Evolutionary conservation across 2,113 vertebrate genomes (phyloP), one percentile per base, ranked within the genome.

Genomic region (Mormoops blainvillei): DNA sequence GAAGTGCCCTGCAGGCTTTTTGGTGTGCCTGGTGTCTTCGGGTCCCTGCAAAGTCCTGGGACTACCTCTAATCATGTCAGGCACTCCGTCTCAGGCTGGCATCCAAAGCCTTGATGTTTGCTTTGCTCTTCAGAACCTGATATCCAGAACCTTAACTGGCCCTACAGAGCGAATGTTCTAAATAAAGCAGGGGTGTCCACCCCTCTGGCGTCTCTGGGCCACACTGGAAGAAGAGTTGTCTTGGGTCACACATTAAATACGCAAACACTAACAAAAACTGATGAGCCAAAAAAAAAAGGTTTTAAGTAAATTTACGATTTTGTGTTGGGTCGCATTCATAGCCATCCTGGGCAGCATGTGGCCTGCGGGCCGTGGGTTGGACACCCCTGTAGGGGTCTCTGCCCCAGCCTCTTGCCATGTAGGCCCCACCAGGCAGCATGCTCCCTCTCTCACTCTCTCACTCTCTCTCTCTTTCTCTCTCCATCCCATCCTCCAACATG

Each of bases 101-200:
- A 2, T 45, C 61, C 50, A 70, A 7, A 6, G 28, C n/a, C 78
- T 26, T 1, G 20, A n/a, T 58, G 13, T 81, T 76, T 54, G 90
- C 38, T 73, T 96, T 63, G 22, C 68, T 87, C 41, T 78, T 77
- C 38, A 68, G 77, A 88, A 82, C 14, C 31, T 45, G 20, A 36
- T 83, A 81, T 78, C n/a, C 56, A 41, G 50, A 50, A 24, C 1
- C 20, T 7, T 38, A 36, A 28, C 31, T 22, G 18, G 7, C 38
- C n/a, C 58, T 43, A 31, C 38, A 54, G 91, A 82, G 73, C 36
- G 20, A 28, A 89, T 6, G 24, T 76, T 84, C 54, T 20, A 6
- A 81, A 65, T 11, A 54, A 58, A 24, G 56, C 56, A 58, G 7
- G 9, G 56, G 9, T 58, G 22, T 9, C 24, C 56, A 58, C 24